phyloP scores from a whole-genome alignment of 2,113 vertebrate species.

The Numenius arquata region DNA sequence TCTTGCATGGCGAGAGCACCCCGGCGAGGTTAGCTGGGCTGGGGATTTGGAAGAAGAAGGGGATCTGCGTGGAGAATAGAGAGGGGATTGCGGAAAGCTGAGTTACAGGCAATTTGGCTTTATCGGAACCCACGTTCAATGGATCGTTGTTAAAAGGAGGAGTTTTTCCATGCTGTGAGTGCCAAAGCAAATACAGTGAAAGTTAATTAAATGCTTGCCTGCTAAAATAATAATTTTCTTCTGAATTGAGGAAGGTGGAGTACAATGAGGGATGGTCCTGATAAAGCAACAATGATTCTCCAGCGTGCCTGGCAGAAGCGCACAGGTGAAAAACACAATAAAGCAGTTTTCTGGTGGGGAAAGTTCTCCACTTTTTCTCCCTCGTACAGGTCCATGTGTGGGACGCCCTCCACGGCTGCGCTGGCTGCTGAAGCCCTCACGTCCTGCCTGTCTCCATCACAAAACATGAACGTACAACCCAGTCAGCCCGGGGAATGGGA shows the following conservation, averaged over 20 bases:
- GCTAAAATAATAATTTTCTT: constrained; percentile 55
- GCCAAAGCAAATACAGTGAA: constrained; percentile 54
- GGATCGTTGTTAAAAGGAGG: background rate
- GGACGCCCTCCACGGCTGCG: background rate
- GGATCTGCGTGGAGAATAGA: background rate
- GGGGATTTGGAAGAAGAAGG: background rate
- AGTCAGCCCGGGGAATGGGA: background rate
- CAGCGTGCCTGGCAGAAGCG: background rate
- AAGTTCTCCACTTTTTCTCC: background rate
- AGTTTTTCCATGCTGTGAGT: constrained; percentile 29
- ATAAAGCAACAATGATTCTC: background rate
- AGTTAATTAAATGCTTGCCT: constrained; percentile 48
- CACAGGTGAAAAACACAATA: background rate
- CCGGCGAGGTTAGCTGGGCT: background rate
- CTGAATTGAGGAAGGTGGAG: background rate
- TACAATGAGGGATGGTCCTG: background rate
- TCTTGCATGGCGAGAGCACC: background rate
- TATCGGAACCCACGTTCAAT: background rate
- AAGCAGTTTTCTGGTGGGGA: background rate
- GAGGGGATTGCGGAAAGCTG: background rate
- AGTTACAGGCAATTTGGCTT: background rate
- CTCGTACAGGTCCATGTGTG: fast-evolving
- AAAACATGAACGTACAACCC: background rate
- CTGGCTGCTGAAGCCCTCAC: background rate
- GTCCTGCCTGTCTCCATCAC: background rate